Evolutionary conservation across 2,888 invertebrate species (phyloP), one percentile per base, ranked within the genome.

Genomic region (Cryptocheilus praepositus): DNA sequence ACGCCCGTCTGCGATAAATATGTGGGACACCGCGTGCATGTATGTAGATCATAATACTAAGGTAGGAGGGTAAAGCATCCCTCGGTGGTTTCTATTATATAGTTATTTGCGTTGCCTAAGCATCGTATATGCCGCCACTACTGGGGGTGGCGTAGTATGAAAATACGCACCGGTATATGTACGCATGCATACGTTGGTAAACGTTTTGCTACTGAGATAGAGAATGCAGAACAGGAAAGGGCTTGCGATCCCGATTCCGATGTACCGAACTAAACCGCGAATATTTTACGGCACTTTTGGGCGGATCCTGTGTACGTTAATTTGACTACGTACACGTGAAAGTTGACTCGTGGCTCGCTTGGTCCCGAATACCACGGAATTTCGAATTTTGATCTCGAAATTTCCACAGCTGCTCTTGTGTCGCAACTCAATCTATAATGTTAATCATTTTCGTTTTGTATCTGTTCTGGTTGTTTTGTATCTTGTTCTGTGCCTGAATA

Each of bases 271-370:
- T 36, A 60, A 66, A 74, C 72, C 73, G 71, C 76, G 79, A 79
- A 79, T 79, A 79, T 79, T 79, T 78, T 74, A 78, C 76, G 65
- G 64, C 71, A 72, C 74, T 69, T 78, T 74, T 61, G 71, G 60
- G 63, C 60, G 55, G 59, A 70, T 68, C 66, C 54, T 73, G 45
- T 60, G 36, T 28, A 44, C 45, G 61, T 52, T 46, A 44, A 28
- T 36, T 25, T 53, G 54, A 15, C 55, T 19, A 52, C 64, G 74
- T 62, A n/a, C 18, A 49, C 49, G 16, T 16, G 49, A 49, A 49
- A 49, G 49, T 49, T 18, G 49, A 18, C 49, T 49, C n/a, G 16
- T 2, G 18, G 13, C 15, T 49, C 13, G 16, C 15, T 7, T 8
- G 15, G 8, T 8, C 16, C 8, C 45, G 45, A n/a, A 16, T 45